These are phyloP conservation scores for Idris sp. DNA, from an alignment of 1,140 invertebrate genomes.

Conservation along the genomic window DNA sequence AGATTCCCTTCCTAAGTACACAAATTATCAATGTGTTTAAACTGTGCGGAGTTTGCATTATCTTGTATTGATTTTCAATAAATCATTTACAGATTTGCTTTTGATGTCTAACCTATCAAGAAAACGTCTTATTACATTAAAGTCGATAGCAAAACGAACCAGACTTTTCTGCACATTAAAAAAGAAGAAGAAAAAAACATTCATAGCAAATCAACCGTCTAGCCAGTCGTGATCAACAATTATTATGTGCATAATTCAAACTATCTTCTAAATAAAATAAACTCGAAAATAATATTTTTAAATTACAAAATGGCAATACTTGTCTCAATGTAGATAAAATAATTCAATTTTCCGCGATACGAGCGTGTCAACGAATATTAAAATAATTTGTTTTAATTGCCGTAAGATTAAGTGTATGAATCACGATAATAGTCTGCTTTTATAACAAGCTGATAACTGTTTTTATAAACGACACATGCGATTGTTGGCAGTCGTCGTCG, in stretches of 20 bases:
- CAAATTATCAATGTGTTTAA: slow-evolving; percentile 1
- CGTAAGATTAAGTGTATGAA: too few species aligned
- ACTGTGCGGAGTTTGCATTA: neutral
- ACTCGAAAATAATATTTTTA: too few species aligned
- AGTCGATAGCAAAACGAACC: slow-evolving; percentile 1
- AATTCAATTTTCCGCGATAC: too few species aligned
- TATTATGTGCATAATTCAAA: too few species aligned
- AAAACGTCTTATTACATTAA: slow-evolving; percentile 14
- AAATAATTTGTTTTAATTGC: slow-evolving; percentile 27
- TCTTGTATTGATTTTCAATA: slow-evolving; percentile 28
- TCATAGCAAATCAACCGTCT: too few species aligned
- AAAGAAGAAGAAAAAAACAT: too few species aligned
- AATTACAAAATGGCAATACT: too few species aligned
- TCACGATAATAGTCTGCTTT: slow-evolving; percentile 8
- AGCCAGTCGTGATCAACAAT: too few species aligned
- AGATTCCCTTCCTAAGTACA: slow-evolving; percentile 11
- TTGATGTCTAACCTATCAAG: slow-evolving; percentile 10
- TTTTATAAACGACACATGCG: slow-evolving; percentile 7
- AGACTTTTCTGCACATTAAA: neutral
- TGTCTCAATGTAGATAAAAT: too few species aligned
- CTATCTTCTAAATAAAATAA: too few species aligned
- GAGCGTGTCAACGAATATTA: too few species aligned
- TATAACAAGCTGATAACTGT: slow-evolving; percentile 49
- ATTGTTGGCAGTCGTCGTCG: slow-evolving; percentile 9
- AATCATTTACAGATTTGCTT: slow-evolving; percentile 15